These are phyloP conservation scores for Rhizoglyphus robini DNA, from an alignment of 1,140 invertebrate genomes.

Conservation along the genomic window DNA sequence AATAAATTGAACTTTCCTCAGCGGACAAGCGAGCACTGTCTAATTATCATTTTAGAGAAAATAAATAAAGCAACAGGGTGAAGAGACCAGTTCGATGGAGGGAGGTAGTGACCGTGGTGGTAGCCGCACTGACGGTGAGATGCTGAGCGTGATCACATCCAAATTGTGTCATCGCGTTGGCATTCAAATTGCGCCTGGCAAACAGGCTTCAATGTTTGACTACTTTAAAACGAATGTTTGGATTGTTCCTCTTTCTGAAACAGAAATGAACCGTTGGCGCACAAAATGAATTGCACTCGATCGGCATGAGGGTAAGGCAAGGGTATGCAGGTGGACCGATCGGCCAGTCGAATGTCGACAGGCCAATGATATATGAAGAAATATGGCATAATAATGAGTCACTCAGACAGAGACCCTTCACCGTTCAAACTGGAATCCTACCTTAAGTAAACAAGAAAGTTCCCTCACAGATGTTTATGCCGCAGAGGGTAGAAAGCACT, in stretches of 20 bases:
- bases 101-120: neutral
- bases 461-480: too few relatives aligned
- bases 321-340: neutral
- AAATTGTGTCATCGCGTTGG: neutral
- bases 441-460: neutral
- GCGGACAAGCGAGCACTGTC: neutral
- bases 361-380: slow-evolving; percentile 17
- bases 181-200: too few relatives aligned
- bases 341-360: neutral
- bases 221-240: too few relatives aligned
- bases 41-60: slow-evolving; percentile 12
- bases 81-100: neutral
- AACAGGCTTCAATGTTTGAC: too few relatives aligned
- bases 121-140: too few relatives aligned
- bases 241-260: too few relatives aligned
- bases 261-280: too few relatives aligned
- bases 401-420: neutral
- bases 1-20: slow-evolving; percentile 3
- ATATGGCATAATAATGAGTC: slow-evolving; percentile 18
- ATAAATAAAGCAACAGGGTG: neutral
- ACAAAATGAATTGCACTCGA: too few relatives aligned
- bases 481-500: too few relatives aligned
- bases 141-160: neutral
- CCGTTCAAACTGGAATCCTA: neutral
- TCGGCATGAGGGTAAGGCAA: too few relatives aligned